Evolutionary conservation across 2,888 invertebrate species (phyloP), one percentile per base, ranked within the genome.

Genomic region (Orthonychiurus folsomi): DNA sequence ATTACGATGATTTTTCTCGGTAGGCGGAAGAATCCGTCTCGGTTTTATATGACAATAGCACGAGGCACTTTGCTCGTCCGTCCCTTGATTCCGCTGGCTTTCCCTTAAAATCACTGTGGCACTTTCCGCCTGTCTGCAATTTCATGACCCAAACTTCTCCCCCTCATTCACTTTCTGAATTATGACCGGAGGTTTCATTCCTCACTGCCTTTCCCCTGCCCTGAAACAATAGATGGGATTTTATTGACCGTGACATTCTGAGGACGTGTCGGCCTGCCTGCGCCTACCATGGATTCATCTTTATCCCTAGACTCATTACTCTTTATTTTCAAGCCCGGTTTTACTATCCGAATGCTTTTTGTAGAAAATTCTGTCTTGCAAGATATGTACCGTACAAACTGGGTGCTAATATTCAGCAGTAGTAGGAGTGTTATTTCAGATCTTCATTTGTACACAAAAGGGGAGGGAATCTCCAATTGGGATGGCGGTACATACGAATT

Each of bases 211-310:
- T 15, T 37, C 37, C 15, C 37, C 20, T 12, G 21, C 21, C 9
- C 24, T 55, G 55, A 55, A 55, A 55, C 55, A 55, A 55, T 55
- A 24, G 25, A 55, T 37, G 21, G 24, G 25, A 55, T 21, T 55
- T 55, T 55, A 55, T 55, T 55, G 55, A 55, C 55, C 55, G 24
- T 55, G 55, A 55, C 54, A 50, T 62, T 52, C 62, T 57, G 37
- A 37, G 37, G 5, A 37, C 37, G 15, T 37, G 5, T 37, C 37
- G 5, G 5, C 37, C 15, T 37, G n/a, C n/a, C n/a, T n/a, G n/a
- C n/a, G n/a, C n/a, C n/a, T n/a, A n/a, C n/a, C n/a, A n/a, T n/a
- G n/a, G n/a, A n/a, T n/a, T n/a, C n/a, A n/a, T n/a, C n/a, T n/a
- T 37, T 5, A 15, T 37, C 37, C 15, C 37, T 5, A 5, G 5